A percentile compares a stretch with the other conserved stretches of the same genome.
phyloP scores from a whole-genome alignment of 1,140 invertebrate species.

The Penaeus chinensis region DNA sequence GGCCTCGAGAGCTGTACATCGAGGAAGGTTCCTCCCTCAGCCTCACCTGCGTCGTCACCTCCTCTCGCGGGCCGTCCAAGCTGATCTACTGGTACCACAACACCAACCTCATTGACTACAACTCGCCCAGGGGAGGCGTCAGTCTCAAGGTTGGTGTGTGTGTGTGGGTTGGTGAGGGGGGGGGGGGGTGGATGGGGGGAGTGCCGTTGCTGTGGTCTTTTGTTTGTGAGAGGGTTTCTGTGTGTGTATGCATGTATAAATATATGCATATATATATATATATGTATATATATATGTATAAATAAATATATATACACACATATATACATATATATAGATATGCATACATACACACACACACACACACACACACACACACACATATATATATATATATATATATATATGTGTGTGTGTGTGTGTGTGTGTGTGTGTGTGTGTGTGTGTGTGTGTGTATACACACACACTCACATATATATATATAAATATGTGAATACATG shows the following conservation, averaged over 20 bases:
- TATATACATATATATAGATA: background rate
- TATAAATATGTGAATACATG: background rate
- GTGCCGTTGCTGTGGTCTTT: too few species aligned
- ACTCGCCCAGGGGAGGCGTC: slow-evolving; percentile 35
- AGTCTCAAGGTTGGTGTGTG: slow-evolving; percentile 4
- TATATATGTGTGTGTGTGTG: slow-evolving; percentile 9
- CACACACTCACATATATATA: background rate
- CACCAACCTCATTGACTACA: slow-evolving; percentile 34
- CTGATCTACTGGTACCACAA: slow-evolving; percentile 36
- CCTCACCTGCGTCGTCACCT: slow-evolving; percentile 23
- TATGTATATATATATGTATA: slow-evolving; percentile 23
- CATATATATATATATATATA: slow-evolving; percentile 25
- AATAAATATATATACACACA: slow-evolving; percentile 21
- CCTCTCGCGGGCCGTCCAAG: background rate
- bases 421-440: slow-evolving; percentile 1
- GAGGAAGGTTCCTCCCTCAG: background rate
- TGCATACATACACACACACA: background rate
- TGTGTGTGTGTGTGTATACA: background rate
- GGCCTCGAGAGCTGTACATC: slow-evolving; percentile 17
- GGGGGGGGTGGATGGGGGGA: background rate
- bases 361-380: background rate
- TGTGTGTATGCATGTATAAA: background rate
- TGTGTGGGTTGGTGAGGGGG: background rate
- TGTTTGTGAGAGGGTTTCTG: background rate
- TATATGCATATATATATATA: slow-evolving; percentile 23